A percentile compares a stretch with the other conserved stretches of the same genome.
Conservation (phyloP, 2,113 vertebrate genomes). For the Muntiacus reevesi region DNA sequence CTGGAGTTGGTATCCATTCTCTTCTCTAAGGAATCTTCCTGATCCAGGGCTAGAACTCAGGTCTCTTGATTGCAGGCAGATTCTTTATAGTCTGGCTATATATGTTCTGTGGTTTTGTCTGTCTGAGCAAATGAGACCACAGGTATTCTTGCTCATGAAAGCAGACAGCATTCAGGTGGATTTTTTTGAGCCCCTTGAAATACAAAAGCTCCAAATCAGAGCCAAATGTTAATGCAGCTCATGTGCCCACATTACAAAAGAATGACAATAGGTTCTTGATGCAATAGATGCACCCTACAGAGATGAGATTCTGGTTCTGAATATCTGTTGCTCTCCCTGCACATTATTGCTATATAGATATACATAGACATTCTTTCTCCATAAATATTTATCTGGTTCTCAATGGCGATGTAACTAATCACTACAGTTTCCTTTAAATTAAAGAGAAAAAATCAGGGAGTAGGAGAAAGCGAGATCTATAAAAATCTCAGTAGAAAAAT, state of each 20-base stretch:
- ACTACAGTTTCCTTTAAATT: conserved; percentile 27
- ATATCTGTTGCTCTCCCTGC: neutral
- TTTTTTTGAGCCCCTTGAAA: neutral
- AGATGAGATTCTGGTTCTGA: neutral
- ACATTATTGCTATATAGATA: neutral
- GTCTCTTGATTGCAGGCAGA: neutral
- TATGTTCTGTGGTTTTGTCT: neutral
- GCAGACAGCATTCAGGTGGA: neutral
- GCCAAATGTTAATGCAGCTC: conserved; percentile 16
- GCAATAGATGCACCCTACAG: neutral
- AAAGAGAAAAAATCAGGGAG: conserved; percentile 22
- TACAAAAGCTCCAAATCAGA: conserved; percentile 33
- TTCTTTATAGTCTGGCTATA: neutral
- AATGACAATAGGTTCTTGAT: neutral
- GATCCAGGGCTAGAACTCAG: neutral
- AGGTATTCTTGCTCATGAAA: neutral
- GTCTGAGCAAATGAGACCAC: neutral
- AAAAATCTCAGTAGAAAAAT: conserved; percentile 42
- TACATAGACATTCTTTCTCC: neutral
- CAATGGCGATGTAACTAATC: conserved; percentile 45
- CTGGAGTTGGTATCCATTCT: neutral
- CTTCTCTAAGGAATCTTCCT: neutral
- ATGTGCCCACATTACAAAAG: neutral
- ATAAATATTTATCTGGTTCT: conserved; percentile 54
- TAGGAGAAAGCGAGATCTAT: neutral